Evolutionary conservation across 1,140 invertebrate genomes (phyloP).

Genomic region (Eufriesea mexicana): DNA sequence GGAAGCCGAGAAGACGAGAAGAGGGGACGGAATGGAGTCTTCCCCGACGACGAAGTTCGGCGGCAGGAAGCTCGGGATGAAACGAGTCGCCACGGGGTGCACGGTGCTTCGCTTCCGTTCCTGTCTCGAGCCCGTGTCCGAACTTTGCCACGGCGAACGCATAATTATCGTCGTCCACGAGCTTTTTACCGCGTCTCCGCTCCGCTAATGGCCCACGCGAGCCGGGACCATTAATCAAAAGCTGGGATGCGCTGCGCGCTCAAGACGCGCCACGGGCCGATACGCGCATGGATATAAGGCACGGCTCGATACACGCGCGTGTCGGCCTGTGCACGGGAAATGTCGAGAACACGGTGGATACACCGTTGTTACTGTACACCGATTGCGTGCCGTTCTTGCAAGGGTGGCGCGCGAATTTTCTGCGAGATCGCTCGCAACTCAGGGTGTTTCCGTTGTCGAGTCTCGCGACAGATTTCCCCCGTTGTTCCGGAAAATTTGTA

Average conservation of each 20-base stretch:
- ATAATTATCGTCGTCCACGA: slow-evolving; percentile 16
- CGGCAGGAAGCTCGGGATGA: neutral
- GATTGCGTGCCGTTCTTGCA: neutral
- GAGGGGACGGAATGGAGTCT: neutral
- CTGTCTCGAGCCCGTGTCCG: neutral
- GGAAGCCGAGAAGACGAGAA: neutral
- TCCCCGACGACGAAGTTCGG: neutral
- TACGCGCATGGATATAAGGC: slow-evolving; percentile 66
- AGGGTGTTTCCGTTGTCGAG: too few relatives aligned
- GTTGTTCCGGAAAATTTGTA: too few relatives aligned
- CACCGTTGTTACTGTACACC: neutral
- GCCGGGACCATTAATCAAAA: slow-evolving; percentile 64
- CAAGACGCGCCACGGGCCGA: slow-evolving; percentile 45
- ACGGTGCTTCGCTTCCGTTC: neutral
- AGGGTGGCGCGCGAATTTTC: neutral
- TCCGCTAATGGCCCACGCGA: slow-evolving; percentile 54
- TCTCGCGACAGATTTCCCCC: too few relatives aligned
- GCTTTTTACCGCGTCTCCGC: slow-evolving; percentile 46
- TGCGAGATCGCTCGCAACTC: neutral
- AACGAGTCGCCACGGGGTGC: neutral
- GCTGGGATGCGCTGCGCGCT: slow-evolving; percentile 51
- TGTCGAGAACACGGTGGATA: neutral
- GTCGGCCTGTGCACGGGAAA: slow-evolving; percentile 9
- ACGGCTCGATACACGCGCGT: slow-evolving; percentile 19
- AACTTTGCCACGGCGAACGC: neutral